phyloP scores from a whole-genome alignment of 1,140 invertebrate species.

The Phortica variegata region DNA sequence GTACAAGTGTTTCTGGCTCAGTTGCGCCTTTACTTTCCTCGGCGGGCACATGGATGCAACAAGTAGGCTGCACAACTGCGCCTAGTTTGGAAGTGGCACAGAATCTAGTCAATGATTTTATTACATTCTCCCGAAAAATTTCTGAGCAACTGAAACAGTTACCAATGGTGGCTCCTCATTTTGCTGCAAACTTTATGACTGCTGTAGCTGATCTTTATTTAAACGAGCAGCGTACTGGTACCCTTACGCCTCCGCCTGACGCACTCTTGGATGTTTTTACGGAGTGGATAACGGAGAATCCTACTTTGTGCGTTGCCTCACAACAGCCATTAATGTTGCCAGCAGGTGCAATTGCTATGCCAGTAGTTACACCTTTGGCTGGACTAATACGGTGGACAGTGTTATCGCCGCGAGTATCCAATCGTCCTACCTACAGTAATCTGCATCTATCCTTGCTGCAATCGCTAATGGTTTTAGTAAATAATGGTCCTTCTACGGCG shows the following conservation, averaged over 20 bases:
- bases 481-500: constrained; percentile 58
- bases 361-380: constrained; percentile 76
- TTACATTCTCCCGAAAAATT: constrained; percentile 68
- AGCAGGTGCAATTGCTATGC: constrained; percentile 77
- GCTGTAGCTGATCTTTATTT: constrained; percentile 76
- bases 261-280: constrained; percentile 66
- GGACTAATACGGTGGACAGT: constrained; percentile 74
- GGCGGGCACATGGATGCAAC: constrained; percentile 82
- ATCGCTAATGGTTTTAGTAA: constrained; percentile 62
- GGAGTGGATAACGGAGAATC: constrained; percentile 68
- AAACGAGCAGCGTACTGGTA: constrained; percentile 46
- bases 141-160: constrained; percentile 67
- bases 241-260: constrained; percentile 61
- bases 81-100: constrained; percentile 71
- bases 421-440: constrained; percentile 59
- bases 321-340: constrained; percentile 71
- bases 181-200: constrained; percentile 78
- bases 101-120: constrained; percentile 77
- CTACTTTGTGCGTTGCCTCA: constrained; percentile 69
- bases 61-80: constrained; percentile 73
- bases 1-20: constrained; percentile 73
- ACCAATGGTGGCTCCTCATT: constrained; percentile 67
- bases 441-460: constrained; percentile 67
- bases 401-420: constrained; percentile 62
- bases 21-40: constrained; percentile 71